These are phyloP conservation scores for Paralichthys olivaceus DNA, from an alignment of 2,113 vertebrate genomes.

Conservation along the genomic window DNA sequence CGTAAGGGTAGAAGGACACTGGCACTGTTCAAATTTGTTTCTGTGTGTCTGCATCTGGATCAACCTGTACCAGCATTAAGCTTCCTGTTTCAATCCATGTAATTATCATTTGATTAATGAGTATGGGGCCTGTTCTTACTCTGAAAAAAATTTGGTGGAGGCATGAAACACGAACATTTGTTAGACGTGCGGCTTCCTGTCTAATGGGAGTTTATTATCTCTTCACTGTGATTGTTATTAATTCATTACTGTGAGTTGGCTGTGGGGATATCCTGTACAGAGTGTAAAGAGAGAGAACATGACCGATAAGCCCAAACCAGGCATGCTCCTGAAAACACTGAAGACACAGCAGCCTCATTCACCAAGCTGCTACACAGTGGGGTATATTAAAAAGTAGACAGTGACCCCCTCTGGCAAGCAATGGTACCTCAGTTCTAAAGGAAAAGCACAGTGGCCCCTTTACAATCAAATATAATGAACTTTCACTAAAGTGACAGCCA, in stretches of 20 bases:
- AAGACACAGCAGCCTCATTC: conserved; percentile 13
- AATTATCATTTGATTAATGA: conserved; percentile 28
- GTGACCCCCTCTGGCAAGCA: conserved; percentile 68
- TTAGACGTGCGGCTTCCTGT: conserved; percentile 52
- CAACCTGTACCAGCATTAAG: conserved; percentile 10
- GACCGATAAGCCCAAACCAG: conserved; percentile 43
- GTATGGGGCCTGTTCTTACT: conserved; percentile 3
- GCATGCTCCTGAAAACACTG: conserved; percentile 33
- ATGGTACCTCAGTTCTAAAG: neutral
- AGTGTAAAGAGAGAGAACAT: conserved; percentile 24
- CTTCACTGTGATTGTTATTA: conserved; percentile 44
- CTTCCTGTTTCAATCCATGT: conserved; percentile 9
- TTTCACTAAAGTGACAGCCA: neutral
- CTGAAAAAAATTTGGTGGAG: conserved; percentile 3
- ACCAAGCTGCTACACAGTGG: neutral
- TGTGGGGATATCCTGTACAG: conserved; percentile 56
- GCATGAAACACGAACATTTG: conserved; percentile 21
- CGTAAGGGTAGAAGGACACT: conserved; percentile 22
- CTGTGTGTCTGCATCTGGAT: conserved; percentile 36
- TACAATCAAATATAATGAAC: neutral
- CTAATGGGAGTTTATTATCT: conserved; percentile 62
- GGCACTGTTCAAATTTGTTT: conserved; percentile 3
- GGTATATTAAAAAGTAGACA: conserved; percentile 46
- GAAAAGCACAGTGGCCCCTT: neutral
- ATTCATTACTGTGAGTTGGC: conserved; percentile 53